A percentile compares a stretch with the other conserved stretches of the same genome.
Evolutionary conservation across 1,140 invertebrate species (phyloP).

Genomic region (Tetramorium alpestre): DNA sequence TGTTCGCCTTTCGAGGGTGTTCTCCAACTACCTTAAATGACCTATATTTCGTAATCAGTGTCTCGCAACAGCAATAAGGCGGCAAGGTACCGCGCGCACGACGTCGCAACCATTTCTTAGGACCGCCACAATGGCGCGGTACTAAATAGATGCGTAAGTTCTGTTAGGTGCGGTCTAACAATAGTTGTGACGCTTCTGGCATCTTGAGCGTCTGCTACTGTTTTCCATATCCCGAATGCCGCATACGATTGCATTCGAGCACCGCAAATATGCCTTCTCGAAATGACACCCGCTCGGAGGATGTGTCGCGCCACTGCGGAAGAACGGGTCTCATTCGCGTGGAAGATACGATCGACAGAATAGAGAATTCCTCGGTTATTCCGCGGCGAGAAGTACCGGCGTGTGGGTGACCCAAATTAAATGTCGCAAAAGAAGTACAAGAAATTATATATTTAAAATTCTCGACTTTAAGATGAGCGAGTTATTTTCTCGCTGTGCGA

Average conservation of each 20-base stretch:
- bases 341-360: constrained; percentile 26
- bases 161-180: neutral
- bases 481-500: neutral
- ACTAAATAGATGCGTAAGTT: constrained; percentile 19
- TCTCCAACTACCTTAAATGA: neutral
- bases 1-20: neutral
- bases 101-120: neutral
- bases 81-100: neutral
- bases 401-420: neutral
- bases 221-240: neutral
- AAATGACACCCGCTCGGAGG: neutral
- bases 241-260: neutral
- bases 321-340: neutral
- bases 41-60: neutral
- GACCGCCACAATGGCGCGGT: neutral
- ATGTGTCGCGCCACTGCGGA: neutral
- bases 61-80: neutral
- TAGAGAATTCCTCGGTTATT: constrained; percentile 23
- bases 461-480: neutral
- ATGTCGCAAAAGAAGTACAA: neutral
- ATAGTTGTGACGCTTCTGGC: neutral
- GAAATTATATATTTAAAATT: neutral
- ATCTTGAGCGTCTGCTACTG: neutral
- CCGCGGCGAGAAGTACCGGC: neutral
- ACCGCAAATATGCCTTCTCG: neutral